Percentiles rank a stretch among this genome's conserved stretches.
phyloP scores from a whole-genome alignment of 2,888 invertebrate species.

The Synanthedon andrenaeformis region DNA sequence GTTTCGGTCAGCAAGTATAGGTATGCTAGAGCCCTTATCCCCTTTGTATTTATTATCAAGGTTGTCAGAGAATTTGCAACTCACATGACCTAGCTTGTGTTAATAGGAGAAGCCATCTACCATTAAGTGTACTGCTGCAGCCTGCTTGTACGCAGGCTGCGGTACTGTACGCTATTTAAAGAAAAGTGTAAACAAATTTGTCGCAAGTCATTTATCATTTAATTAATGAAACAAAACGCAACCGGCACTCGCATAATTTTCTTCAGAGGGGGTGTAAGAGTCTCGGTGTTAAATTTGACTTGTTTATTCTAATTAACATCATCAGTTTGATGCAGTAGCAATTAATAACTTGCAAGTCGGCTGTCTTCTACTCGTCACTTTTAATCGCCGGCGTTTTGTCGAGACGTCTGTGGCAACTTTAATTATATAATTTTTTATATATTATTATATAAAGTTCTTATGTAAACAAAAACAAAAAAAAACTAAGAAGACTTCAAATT shows the following conservation, averaged over 20 bases:
- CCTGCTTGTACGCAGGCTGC: too few relatives aligned
- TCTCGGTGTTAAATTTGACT: slow-evolving; percentile 5
- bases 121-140: too few relatives aligned
- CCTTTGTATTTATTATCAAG: too few relatives aligned
- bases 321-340: slow-evolving; percentile 19
- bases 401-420: slow-evolving; percentile 21
- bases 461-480: too few relatives aligned
- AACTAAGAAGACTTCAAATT: too few relatives aligned
- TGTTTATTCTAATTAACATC: slow-evolving; percentile 63
- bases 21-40: too few relatives aligned
- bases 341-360: slow-evolving; percentile 44
- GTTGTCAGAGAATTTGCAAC: too few relatives aligned
- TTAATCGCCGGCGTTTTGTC: slow-evolving; percentile 50
- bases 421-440: slow-evolving; percentile 7
- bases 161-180: too few relatives aligned
- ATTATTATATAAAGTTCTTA: too few relatives aligned
- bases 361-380: slow-evolving; percentile 42
- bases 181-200: slow-evolving; percentile 15
- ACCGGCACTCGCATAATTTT: background rate
- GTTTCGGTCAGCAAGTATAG: too few relatives aligned
- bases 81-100: too few relatives aligned
- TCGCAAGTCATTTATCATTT: slow-evolving; percentile 16
- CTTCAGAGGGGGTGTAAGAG: background rate
- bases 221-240: background rate
- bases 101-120: too few relatives aligned